Base-by-base conservation (phyloP, 1,140 invertebrate species). In the Conopomorpha cramerella region DNA sequence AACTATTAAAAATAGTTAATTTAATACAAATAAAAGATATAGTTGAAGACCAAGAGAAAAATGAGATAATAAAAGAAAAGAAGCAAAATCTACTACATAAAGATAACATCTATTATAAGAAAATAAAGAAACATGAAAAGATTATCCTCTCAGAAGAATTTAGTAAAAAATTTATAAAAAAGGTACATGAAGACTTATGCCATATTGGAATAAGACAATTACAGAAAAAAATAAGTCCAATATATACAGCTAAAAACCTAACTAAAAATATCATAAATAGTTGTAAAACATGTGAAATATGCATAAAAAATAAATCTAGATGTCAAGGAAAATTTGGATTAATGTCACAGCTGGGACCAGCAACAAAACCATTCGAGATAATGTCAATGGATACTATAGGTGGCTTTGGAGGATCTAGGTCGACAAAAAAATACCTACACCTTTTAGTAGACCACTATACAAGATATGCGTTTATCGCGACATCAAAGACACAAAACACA, bases 321-420 rank as follows among this genome's bases (percentile, higher is more conserved):
- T 32, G 38, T 12, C 25, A 43, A 17, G 3, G 41, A 18, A 45
- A 40, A 40, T 32, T 15, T 37, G 42, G 46, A 8, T 28, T 41
- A 8, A 36, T 49, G 56, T 55, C 62, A 41, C 42, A 55, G 49
- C 16, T 65, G 36, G 39, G 60, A 53, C 35, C 27, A 7, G 34
- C n/a, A 39, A 30, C 29, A 30, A 30, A 30, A 30, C 29, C 29
- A 6, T 30, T 30, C 12, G 29, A 30, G 13, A 30, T 39, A 33
- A 14, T 39, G 2, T 39, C 38, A 2, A 39, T 39, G 17, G 38
- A 39, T 13, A 39, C 38, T 1, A 39, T 39, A 28, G 38, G 38
- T 16, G 38, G 38, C 12, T 39, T 39, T 33, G 38, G 38, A 16
- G 38, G 38, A 2, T 30, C 15, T 29, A 10, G 38, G 8, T 40